Base-by-base conservation (phyloP, 2,797 vertebrate species). In the Pangasius larnaudii region DNA sequence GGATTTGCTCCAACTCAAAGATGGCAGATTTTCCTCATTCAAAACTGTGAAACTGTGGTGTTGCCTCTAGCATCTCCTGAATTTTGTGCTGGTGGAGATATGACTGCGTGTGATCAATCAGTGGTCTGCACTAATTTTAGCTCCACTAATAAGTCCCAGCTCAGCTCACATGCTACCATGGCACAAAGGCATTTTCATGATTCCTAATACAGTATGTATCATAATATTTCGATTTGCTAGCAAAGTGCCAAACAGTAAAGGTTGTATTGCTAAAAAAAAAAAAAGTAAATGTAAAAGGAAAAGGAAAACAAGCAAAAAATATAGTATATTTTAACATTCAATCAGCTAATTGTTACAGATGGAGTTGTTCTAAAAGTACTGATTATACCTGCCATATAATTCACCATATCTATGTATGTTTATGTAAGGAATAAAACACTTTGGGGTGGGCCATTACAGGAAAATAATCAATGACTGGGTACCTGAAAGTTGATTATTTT, bases 91-190 rank as follows among this genome's bases (percentile, higher is more conserved):
- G 75, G n/a, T 33, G n/a, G 75, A 56, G n/a, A 56, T 19, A n/a
- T 3, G 7, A 30, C 46, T 78, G 75, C 7, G 3, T 77, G 75
- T 19, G 75, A 30, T 78, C n/a, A 53, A 10, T 78, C 75, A 53
- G n/a, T 19, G 75, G n/a, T 53, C 49, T 78, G 49, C 49, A 78
- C 49, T 78, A 56, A 78, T 78, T 78, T 78, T 78, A 56, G 51
- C 75, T 78, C 18, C 8, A 19, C 49, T 78, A 33, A 78, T 78
- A 78, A 51, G 46, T 19, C 39, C 0, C 75, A 56, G 49, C 49
- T 33, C 51, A 19, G 49, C n/a, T 33, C n/a, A 30, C 75, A 33
- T 56, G 75, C 14, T 33, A 56, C 49, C 49, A 56, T 8, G 5
- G 6, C 51, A 56, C 18, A 56, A 77, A 77, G n/a, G 46, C n/a